These are phyloP conservation scores for Montipora efflorescens DNA, from an alignment of 64 coral and sea anemone species.

Conservation along the genomic window DNA sequence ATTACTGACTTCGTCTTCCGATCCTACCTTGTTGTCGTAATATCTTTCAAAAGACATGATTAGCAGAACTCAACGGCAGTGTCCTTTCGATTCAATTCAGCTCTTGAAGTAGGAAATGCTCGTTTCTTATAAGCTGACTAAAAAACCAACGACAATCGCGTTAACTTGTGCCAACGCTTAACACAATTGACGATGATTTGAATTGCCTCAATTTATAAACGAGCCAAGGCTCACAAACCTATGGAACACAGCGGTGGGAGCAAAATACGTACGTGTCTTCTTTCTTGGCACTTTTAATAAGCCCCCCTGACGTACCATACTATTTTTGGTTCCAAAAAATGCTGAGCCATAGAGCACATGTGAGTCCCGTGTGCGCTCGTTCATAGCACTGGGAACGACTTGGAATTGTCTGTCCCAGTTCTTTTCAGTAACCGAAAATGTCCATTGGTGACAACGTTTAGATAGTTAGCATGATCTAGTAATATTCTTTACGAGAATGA, in stretches of 20 bases:
- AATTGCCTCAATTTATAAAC: neutral
- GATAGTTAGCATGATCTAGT: too few species aligned
- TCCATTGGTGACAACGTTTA: too few species aligned
- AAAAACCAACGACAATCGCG: neutral
- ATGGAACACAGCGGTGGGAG: constrained; percentile 4
- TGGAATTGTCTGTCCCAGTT: too few species aligned
- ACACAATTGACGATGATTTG: neutral
- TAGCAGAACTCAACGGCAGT: neutral
- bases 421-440: too few species aligned
- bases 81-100: neutral
- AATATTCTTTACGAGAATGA: too few species aligned
- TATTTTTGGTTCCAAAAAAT: constrained; percentile 11
- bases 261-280: neutral
- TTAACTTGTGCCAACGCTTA: neutral
- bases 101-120: neutral
- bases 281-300: constrained; percentile 2
- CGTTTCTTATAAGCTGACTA: neutral
- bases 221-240: constrained; percentile 28
- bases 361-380: neutral
- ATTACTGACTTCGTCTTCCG: neutral
- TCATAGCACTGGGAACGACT: neutral
- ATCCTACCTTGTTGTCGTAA: constrained; percentile 21
- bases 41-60: constrained; percentile 17
- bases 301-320: neutral
- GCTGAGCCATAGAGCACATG: constrained; percentile 5